Evolutionary conservation across 2,888 invertebrate genomes (phyloP), one percentile per base, ranked within the genome.

Genomic region (Harmothoe impar): DNA sequence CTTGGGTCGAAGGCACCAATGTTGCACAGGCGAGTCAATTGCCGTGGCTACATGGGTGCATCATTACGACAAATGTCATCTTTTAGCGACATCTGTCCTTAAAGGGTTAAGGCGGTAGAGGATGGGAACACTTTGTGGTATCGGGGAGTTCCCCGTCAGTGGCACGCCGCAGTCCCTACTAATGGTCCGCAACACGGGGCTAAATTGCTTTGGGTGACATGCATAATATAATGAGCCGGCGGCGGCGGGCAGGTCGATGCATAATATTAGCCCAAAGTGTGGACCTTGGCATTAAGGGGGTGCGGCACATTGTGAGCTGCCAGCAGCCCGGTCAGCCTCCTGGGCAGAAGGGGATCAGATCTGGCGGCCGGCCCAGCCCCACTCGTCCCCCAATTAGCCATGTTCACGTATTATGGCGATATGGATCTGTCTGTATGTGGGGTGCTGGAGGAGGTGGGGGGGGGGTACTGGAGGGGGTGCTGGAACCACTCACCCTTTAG

Each of bases 171-270:
- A 43, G 31, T 23, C 72, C 1, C 5, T 25, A 25, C 31, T 72
- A 72, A 72, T 72, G 72, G 72, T 23, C 31, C 72, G 29, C 72
- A 7, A 72, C 72, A n/a, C 72, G n/a, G n/a, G 72, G 29, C 72
- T n/a, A 29, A 72, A 72, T 72, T 72, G 72, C 5, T 72, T 72
- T 72, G 62, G 20, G 72, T 72, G 72, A 72, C 72, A 72, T 72
- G 72, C 72, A 72, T 72, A 72, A 72, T 72, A 72, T 72, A 72
- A 72, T 72, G 72, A 72, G 72, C 25, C 72, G 31, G 25, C 72
- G 20, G 29, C 31, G 29, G 31, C 72, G 31, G 72, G n/a, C 62
- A n/a, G 72, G 72, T 72, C 72, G 72, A 72, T 72, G 72, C 72
- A 72, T 72, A 72, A 72, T 72, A 31, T 72, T 25, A 72, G 72